phyloP scores from a whole-genome alignment of 1,140 invertebrate genomes.

The Drosophila ironensis region DNA sequence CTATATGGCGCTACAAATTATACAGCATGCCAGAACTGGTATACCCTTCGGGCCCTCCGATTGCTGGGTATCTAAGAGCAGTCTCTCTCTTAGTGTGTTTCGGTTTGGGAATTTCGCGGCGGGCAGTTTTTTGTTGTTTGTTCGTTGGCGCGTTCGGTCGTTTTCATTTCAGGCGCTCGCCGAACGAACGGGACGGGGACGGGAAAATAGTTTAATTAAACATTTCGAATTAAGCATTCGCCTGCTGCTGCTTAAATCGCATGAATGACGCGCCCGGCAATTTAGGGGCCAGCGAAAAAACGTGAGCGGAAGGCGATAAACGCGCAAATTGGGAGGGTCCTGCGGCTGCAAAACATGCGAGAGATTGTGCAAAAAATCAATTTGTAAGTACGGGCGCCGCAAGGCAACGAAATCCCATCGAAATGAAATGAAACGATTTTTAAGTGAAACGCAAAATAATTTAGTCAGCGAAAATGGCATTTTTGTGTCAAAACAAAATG shows the following conservation, averaged over 20 bases:
- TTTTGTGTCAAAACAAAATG: slow-evolving; percentile 42
- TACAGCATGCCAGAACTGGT: too few species aligned
- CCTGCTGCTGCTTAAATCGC: slow-evolving; percentile 28
- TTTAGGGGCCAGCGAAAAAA: slow-evolving; percentile 14
- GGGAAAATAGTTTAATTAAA: slow-evolving; percentile 59
- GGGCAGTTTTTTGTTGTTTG: slow-evolving; percentile 43
- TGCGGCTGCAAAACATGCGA: slow-evolving; percentile 31
- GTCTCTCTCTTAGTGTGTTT: slow-evolving; percentile 1
- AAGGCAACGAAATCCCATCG: background rate
- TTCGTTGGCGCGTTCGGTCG: slow-evolving; percentile 12
- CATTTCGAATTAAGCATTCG: slow-evolving; percentile 42
- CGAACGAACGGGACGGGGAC: background rate
- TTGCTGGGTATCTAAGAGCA: too few species aligned
- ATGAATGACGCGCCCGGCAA: slow-evolving; percentile 29
- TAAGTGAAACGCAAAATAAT: slow-evolving; percentile 7
- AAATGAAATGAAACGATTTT: slow-evolving; percentile 1
- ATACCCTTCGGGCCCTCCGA: too few species aligned
- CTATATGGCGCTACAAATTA: too few species aligned
- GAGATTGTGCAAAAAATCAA: slow-evolving; percentile 68
- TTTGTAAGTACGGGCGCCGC: slow-evolving; percentile 54
- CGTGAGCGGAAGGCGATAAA: slow-evolving; percentile 16
- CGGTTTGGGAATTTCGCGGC: slow-evolving; percentile 41
- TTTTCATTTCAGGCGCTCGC: slow-evolving; percentile 3
- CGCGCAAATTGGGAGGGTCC: slow-evolving; percentile 34
- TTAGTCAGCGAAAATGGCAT: slow-evolving; percentile 22